Base-by-base conservation (phyloP, 1,140 invertebrate genomes). In the Yoshiicerus persimilis region DNA sequence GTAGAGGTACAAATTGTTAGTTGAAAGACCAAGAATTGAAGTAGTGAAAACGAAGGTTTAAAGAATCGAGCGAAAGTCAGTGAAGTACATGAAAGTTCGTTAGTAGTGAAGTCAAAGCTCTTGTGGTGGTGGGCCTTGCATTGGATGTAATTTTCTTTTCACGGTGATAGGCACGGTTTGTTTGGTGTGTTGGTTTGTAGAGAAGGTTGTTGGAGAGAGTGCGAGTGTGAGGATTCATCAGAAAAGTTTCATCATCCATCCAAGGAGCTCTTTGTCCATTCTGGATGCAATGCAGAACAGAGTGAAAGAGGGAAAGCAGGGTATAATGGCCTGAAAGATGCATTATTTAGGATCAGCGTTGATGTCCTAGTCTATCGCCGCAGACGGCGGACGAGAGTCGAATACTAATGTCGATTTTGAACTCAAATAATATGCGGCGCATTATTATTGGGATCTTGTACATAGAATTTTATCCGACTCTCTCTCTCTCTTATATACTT, bases 341-440 rank as follows among this genome's bases (percentile, higher is more conserved):
- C 88, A 89, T 89, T 89, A 89, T 89, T 87, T 83, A 87, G 88
- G 88, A 89, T 89, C 88, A 89, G 66, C 86, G 85, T 75, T 87
- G 88, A 89, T 89, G 88, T 89, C 86, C 85, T 89, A 41, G 70
- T 86, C 70, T 39, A 88, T 87, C 80, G 85, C 85, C 88, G 75
- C 85, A 47, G 75, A 84, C 23, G 85, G 39, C 23, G 47, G 70
- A 32, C 66, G 34, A 6, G 47, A 38, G 39, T 38, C 56, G 88
- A 89, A 89, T 89, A 89, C 86, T 87, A 89, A 89, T 89, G 88
- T 30, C 36, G 38, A 84, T 87, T 56, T 87, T 86, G 84, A 86
- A 38, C 87, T 75, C 36, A 32, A 84, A 66, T n/a, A n/a, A n/a
- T 83, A 56, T 83, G 77, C 75, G 66, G 34, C 64, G 36, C 86